phyloP scores from a whole-genome alignment of 64 coral and sea anemone genomes.

The Hydrozoanthus tunicans region DNA sequence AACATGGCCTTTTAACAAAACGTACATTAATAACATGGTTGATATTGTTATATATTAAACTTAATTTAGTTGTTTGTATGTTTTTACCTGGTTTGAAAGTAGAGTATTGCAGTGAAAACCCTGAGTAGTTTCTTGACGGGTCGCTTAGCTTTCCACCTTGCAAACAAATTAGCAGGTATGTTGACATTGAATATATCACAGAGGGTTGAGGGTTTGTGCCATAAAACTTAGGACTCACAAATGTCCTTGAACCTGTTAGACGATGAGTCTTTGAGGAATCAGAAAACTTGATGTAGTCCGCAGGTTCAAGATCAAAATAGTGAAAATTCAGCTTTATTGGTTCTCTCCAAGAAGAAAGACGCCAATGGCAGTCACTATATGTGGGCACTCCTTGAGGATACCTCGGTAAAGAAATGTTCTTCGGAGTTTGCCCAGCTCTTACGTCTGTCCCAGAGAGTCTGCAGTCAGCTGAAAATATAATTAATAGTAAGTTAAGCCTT shows the following conservation, averaged over 20 bases:
- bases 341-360: neutral
- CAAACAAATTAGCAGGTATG: neutral
- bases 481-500: no score
- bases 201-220: neutral
- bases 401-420: conserved; percentile 8
- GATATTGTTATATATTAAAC: no score
- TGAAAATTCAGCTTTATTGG: conserved; percentile 33
- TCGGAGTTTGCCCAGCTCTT: neutral
- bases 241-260: neutral
- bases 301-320: conserved; percentile 28
- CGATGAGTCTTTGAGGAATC: conserved; percentile 22
- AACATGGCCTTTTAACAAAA: no score
- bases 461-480: neutral
- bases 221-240: conserved; percentile 16
- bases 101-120: conserved; percentile 16
- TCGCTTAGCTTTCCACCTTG: neutral
- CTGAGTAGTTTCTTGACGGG: neutral
- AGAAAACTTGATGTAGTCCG: conserved; percentile 21
- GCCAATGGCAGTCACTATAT: conserved; percentile 7
- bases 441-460: neutral
- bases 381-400: conserved; percentile 21
- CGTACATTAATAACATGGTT: no score
- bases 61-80: neutral
- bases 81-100: conserved; percentile 19
- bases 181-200: conserved; percentile 41